These are phyloP conservation scores for Chlorodrepanis virens DNA, from an alignment of 2,113 vertebrate species.

Conservation along the genomic window DNA sequence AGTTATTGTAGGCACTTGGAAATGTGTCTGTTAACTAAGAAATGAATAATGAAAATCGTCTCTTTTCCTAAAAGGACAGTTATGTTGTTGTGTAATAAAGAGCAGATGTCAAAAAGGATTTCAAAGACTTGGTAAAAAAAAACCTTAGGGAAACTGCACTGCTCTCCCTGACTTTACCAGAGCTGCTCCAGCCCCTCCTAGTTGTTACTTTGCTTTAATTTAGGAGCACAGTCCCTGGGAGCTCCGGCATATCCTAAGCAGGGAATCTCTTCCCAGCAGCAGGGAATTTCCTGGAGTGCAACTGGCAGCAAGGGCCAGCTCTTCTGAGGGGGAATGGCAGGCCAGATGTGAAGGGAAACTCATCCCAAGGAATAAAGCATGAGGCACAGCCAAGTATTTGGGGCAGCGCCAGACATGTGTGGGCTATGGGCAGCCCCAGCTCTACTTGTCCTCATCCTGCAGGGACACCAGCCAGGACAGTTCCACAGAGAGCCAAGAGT, in stretches of 20 bases:
- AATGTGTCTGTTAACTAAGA: conserved; percentile 40
- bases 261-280: neutral
- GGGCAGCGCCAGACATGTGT: fast-evolving
- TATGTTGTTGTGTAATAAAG: conserved; percentile 52
- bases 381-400: fast-evolving
- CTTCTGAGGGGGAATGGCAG: neutral
- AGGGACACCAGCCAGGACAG: neutral
- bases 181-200: neutral
- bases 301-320: neutral
- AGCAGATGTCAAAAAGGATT: conserved; percentile 68
- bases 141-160: neutral
- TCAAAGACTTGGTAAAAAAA: neutral
- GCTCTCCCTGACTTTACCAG: neutral
- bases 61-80: conserved; percentile 44
- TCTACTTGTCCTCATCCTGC: neutral
- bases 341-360: neutral
- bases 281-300: neutral
- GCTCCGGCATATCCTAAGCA: neutral
- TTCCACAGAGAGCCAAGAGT: neutral
- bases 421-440: neutral
- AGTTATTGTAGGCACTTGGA: neutral
- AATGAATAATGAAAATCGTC: conserved; percentile 51
- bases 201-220: neutral
- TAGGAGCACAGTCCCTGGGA: neutral
- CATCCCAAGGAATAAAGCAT: fast-evolving